Evolutionary conservation across 2,888 invertebrate species (phyloP).

Genomic region (Sycophila texana): DNA sequence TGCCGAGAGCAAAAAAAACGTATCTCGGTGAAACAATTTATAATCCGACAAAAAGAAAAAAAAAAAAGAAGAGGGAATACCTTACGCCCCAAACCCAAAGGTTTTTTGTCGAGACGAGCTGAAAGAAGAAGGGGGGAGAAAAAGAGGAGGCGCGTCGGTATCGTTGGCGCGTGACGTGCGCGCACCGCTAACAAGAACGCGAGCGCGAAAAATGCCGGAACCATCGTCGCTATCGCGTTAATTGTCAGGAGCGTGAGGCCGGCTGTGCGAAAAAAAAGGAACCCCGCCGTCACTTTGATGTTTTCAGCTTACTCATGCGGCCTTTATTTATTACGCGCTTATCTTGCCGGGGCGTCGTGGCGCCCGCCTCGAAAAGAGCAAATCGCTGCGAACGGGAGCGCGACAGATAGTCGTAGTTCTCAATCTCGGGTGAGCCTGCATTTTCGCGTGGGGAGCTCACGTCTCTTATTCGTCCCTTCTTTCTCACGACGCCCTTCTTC

Average conservation of each 20-base stretch:
- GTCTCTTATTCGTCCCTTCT: background rate
- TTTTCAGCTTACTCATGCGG: slow-evolving; percentile 67
- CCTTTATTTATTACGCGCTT: slow-evolving; percentile 69
- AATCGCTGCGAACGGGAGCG: slow-evolving; percentile 48
- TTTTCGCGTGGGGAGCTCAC: background rate
- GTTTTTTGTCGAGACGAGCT: too few species aligned
- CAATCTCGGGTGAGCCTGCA: slow-evolving; percentile 33
- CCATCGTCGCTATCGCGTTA: slow-evolving; percentile 19
- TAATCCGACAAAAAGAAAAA: too few species aligned
- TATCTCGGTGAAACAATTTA: too few species aligned
- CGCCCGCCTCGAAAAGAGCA: slow-evolving; percentile 12
- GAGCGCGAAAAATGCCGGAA: slow-evolving; percentile 17
- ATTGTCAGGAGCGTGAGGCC: slow-evolving; percentile 56
- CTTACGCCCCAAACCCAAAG: too few species aligned
- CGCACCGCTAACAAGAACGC: slow-evolving; percentile 13
- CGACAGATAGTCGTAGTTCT: background rate
- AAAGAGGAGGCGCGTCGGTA: background rate
- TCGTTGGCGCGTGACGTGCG: background rate
- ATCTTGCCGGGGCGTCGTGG: slow-evolving; percentile 59
- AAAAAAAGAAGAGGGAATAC: too few species aligned
- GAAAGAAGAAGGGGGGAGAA: background rate
- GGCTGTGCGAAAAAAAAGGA: slow-evolving; percentile 50
- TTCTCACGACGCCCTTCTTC: background rate
- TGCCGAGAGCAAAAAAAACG: too few species aligned
- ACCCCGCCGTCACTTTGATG: slow-evolving; percentile 62